phyloP scores from a whole-genome alignment of 2,888 invertebrate genomes.

The Temnothorax ravouxi region DNA sequence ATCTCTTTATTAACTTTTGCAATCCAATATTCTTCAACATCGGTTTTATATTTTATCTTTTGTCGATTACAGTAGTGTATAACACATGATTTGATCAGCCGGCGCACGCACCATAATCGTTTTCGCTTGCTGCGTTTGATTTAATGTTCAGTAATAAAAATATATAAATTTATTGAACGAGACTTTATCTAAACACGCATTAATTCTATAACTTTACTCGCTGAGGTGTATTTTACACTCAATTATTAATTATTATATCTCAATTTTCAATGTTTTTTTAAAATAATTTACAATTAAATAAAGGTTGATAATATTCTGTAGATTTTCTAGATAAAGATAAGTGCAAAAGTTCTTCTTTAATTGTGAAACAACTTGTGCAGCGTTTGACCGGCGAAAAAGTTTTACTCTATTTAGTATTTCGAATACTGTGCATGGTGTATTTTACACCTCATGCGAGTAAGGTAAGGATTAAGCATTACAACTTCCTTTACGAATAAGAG shows the following conservation, averaged over 20 bases:
- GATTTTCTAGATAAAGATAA: not conserved
- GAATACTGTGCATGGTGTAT: not conserved
- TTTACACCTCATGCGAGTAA: not conserved
- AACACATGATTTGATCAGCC: not conserved
- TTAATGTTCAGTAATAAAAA: not conserved
- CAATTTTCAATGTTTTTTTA: not conserved
- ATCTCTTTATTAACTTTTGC: not conserved
- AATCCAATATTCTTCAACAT: not conserved
- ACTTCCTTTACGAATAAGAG: not conserved
- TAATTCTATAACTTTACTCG: not conserved
- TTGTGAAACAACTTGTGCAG: not conserved
- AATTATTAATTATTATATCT: not conserved
- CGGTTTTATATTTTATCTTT: not conserved
- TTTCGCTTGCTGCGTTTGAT: not conserved
- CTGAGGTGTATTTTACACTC: not conserved
- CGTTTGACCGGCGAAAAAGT: not conserved
- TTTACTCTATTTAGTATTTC: not conserved
- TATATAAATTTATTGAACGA: not conserved
- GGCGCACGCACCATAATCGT: not conserved
- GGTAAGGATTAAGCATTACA: not conserved
- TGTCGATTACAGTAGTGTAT: slow-evolving; percentile 2
- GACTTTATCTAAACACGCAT: not conserved
- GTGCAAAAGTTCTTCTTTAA: not conserved
- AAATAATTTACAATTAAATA: not conserved
- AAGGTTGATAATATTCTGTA: not conserved